Evolutionary conservation across 2,888 invertebrate species (phyloP).

Genomic region (Andrena trimmerana): DNA sequence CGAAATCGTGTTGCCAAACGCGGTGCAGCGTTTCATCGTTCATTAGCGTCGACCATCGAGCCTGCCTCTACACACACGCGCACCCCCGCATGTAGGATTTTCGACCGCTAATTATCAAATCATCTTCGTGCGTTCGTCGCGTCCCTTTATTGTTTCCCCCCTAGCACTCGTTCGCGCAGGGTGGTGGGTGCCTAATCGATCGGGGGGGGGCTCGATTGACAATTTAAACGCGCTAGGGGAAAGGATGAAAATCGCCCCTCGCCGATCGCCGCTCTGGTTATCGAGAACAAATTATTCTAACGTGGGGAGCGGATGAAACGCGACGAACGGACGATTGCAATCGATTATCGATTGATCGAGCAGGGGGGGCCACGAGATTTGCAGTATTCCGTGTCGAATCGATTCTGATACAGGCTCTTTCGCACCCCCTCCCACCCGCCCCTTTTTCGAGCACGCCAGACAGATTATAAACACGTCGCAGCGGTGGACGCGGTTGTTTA

Average conservation of each 20-base stretch:
- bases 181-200: slow-evolving; percentile 3
- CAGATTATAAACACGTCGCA: background rate
- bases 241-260: background rate
- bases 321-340: slow-evolving; percentile 16
- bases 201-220: background rate
- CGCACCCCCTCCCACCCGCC: background rate
- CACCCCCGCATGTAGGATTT: slow-evolving; percentile 14
- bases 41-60: slow-evolving; percentile 45
- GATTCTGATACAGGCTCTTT: slow-evolving; percentile 19
- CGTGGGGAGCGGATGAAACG: background rate
- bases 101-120: slow-evolving; percentile 55
- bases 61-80: background rate
- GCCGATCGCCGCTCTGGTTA: background rate
- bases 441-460: slow-evolving; percentile 8
- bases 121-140: slow-evolving; percentile 6
- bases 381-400: slow-evolving; percentile 9
- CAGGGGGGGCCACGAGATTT: background rate
- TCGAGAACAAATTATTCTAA: background rate
- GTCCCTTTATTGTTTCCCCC: slow-evolving; percentile 22
- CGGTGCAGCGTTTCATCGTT: slow-evolving; percentile 31
- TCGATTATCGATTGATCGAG: slow-evolving; percentile 35
- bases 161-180: background rate
- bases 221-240: background rate
- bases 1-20: slow-evolving; percentile 37
- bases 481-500: slow-evolving; percentile 58